Conservation (phyloP, 37 sponge, comb jelly and placozoan species). For the Cladorhizidae sp. region DNA sequence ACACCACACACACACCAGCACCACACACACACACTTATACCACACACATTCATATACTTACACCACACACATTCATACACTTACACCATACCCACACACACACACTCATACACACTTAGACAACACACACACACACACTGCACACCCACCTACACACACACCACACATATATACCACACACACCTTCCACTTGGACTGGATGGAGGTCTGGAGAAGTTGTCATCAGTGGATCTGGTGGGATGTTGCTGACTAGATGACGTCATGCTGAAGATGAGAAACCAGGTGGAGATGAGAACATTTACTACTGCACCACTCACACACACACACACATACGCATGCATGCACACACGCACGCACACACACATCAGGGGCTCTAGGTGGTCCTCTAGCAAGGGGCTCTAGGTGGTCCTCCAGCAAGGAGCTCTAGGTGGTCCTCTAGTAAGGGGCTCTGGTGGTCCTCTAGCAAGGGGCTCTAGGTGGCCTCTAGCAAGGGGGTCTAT, state of each 20-base stretch:
- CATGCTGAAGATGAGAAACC: background rate
- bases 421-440: no score
- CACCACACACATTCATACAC: background rate
- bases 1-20: background rate
- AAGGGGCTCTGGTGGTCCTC: no score
- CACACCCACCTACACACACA: no score
- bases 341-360: background rate
- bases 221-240: slow-evolving; percentile 7
- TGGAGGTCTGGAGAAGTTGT: background rate
- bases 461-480: no score
- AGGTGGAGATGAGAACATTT: background rate
- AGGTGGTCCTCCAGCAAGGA: no score
- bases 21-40: background rate
- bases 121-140: no score
- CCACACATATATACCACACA: background rate
- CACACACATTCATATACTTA: no score
- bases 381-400: no score
- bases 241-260: slow-evolving; percentile 11
- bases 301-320: background rate
- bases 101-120: background rate
- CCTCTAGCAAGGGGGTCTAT: no score
- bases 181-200: background rate
- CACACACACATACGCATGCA: no score
- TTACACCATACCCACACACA: background rate
- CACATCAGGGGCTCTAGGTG: no score